These are phyloP conservation scores for Temnothorax curvispinosus DNA, from an alignment of 1,140 invertebrate species.

Conservation along the genomic window DNA sequence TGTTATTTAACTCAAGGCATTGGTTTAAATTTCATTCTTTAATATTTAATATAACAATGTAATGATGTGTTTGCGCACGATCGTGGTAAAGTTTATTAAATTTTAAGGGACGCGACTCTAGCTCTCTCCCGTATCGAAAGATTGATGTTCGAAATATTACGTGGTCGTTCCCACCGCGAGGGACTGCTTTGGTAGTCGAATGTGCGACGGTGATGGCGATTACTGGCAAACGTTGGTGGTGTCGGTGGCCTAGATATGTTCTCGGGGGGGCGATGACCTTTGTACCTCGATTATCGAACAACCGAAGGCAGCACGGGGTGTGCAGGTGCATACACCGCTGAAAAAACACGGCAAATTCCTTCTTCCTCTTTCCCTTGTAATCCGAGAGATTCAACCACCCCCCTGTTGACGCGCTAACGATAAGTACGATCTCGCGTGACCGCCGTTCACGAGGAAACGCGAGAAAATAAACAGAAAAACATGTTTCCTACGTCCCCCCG, in stretches of 20 bases:
- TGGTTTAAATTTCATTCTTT: too few species aligned
- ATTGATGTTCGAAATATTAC: neutral
- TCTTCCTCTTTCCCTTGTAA: neutral
- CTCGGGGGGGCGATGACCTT: constrained; percentile 81
- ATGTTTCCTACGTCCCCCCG: neutral
- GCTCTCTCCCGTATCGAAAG: too few species aligned
- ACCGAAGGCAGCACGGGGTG: constrained; percentile 71
- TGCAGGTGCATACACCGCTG: constrained; percentile 67
- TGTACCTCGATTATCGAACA: constrained; percentile 82
- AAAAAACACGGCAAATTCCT: constrained; percentile 39
- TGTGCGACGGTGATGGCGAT: constrained; percentile 31
- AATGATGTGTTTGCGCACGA: neutral
- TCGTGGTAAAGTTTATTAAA: neutral
- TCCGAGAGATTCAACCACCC: neutral
- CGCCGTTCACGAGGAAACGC: neutral
- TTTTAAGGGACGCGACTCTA: neutral
- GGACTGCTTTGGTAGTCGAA: neutral
- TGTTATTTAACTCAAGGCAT: too few species aligned
- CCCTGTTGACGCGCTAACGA: constrained; percentile 28
- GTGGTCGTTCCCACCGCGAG: neutral
- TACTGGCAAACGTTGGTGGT: constrained; percentile 63
- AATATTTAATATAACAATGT: too few species aligned
- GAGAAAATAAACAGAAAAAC: constrained; percentile 2
- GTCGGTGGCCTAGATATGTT: constrained; percentile 81
- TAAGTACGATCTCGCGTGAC: constrained; percentile 56